A percentile compares a stretch with the other conserved stretches of the same genome.
phyloP scores from a whole-genome alignment of 2,113 vertebrate species.

The Rana temporaria region DNA sequence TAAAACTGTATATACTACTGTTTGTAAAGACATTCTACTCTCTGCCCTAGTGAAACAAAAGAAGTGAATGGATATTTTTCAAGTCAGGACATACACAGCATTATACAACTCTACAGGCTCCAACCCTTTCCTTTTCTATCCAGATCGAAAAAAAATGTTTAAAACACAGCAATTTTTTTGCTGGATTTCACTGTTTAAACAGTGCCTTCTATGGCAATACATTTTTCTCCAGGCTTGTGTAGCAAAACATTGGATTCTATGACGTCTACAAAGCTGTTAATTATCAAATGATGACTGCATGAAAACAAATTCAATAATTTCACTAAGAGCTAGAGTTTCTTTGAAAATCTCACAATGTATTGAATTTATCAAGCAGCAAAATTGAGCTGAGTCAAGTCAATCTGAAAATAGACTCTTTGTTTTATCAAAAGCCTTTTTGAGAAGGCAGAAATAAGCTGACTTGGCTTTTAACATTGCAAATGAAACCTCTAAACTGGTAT shows the following conservation, averaged over 20 bases:
- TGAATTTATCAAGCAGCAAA: constrained; percentile 29
- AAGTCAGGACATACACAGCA: too few species aligned
- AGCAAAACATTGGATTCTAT: background rate
- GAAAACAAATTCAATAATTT: constrained; percentile 36
- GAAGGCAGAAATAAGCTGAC: constrained; percentile 35
- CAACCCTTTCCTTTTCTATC: too few species aligned
- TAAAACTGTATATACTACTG: too few species aligned
- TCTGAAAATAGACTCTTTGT: constrained; percentile 41
- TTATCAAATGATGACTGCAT: constrained; percentile 40
- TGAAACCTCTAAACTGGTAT: constrained; percentile 27
- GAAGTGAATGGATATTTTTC: too few species aligned
- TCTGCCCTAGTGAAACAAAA: too few species aligned
- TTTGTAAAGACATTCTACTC: too few species aligned
- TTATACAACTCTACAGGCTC: too few species aligned
- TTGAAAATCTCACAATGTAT: constrained; percentile 36
- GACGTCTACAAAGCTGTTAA: constrained; percentile 17
- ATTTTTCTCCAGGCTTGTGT: too few species aligned
- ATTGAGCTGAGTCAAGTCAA: constrained; percentile 37
- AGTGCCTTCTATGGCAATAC: too few species aligned
- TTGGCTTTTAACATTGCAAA: constrained; percentile 36
- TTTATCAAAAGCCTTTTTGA: constrained; percentile 36
- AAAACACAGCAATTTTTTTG: too few species aligned
- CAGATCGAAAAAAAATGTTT: too few species aligned
- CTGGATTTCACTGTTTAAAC: too few species aligned
- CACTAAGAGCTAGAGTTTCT: constrained; percentile 26